phyloP scores from a whole-genome alignment of 1,140 invertebrate genomes.

The Limonius californicus region DNA sequence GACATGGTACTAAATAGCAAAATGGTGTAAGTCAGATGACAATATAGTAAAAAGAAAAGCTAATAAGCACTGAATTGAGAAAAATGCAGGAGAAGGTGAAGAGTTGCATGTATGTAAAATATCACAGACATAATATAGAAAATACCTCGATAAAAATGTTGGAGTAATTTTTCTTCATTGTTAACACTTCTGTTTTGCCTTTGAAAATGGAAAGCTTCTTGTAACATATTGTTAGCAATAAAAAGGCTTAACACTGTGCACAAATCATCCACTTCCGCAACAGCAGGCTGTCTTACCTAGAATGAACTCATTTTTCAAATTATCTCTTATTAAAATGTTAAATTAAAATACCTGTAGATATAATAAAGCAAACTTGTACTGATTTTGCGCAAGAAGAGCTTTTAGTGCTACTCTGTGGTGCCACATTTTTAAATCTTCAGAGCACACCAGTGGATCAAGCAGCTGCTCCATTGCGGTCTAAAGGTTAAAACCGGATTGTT shows the following conservation, averaged over 20 bases:
- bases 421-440: constrained; percentile 39
- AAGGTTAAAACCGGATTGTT: too few relatives aligned
- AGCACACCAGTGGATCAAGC: constrained; percentile 35
- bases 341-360: constrained; percentile 34
- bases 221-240: constrained; percentile 39
- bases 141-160: constrained; percentile 35
- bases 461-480: constrained; percentile 50
- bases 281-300: constrained; percentile 36
- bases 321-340: not conserved
- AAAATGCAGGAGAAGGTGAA: too few relatives aligned
- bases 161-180: constrained; percentile 26
- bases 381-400: constrained; percentile 39
- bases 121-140: too few relatives aligned
- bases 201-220: constrained; percentile 43
- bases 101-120: not conserved
- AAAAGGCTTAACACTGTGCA: constrained; percentile 35
- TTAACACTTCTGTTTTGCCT: constrained; percentile 19
- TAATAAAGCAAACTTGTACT: constrained; percentile 37
- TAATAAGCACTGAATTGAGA: too few relatives aligned
- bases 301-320: not conserved
- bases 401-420: constrained; percentile 41
- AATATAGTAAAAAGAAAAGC: too few relatives aligned
- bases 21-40: too few relatives aligned
- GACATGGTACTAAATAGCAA: too few relatives aligned
- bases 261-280: constrained; percentile 35